Evolutionary conservation across 2,888 invertebrate genomes (phyloP), one percentile per base, ranked within the genome.

Genomic region (Acronicta alni): DNA sequence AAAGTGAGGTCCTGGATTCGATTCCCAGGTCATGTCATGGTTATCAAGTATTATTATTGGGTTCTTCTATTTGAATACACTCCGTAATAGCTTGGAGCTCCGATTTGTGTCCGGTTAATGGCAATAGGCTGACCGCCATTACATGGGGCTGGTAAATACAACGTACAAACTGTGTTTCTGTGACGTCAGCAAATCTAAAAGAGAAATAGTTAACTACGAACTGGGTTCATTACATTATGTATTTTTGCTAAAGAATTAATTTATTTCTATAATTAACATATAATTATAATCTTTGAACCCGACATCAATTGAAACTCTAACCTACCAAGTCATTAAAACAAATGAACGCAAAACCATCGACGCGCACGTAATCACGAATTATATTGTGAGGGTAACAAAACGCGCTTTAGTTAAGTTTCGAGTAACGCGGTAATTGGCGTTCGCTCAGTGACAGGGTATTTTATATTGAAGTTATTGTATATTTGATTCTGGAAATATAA

Each of bases 241-340:
- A 30, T 30, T 59, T 59, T 42, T 32, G 48, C 18, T 45, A 52
- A 51, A 55, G 37, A 51, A 69, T 45, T 65, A 43, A 68, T 55
- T 64, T 52, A 65, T 64, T 65, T 59, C 65, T 52, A 55, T 43
- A 58, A 64, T 69, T 52, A 69, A 64, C 67, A 65, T 52, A 9
- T n/a, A n/a, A n/a, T 52, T 59, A 26, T 59, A 60, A 68, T 61
- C 68, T 73, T 61, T 71, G 72, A 67, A 71, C 61, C 47, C 41
- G 51, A 64, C 67, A 60, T 68, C 65, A 72, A 65, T 66, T 69
- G 71, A 54, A 71, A 69, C 59, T 44, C 53, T 54, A 72, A 70
- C 70, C 63, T 54, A 67, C 57, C 70, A 75, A 75, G 72, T 72
- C 75, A 75, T 72, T 75, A 75, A 70, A 61, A 75, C 72, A 75